Evolutionary conservation across 2,888 invertebrate species (phyloP).

Genomic region (Marronus borbonicus): DNA sequence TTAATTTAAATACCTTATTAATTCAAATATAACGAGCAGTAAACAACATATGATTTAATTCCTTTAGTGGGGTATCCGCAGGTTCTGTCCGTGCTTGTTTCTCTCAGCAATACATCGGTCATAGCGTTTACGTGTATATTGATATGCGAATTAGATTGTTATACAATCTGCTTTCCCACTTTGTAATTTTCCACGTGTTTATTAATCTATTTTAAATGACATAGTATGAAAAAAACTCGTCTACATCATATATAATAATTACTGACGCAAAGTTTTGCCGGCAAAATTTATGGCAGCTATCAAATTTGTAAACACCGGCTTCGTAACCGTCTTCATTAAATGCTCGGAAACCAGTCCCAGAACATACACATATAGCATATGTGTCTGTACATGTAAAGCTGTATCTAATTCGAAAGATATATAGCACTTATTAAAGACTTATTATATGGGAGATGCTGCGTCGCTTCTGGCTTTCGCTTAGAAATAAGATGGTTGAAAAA

Average conservation of each 20-base stretch:
- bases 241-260: slow-evolving; percentile 29
- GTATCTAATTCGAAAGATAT: slow-evolving; percentile 30
- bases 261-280: slow-evolving; percentile 16
- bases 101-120: neutral
- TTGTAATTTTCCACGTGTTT: slow-evolving; percentile 6
- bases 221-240: neutral
- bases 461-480: slow-evolving; percentile 32
- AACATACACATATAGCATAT: slow-evolving; percentile 2
- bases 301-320: slow-evolving; percentile 31
- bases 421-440: slow-evolving; percentile 32
- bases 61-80: neutral
- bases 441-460: slow-evolving; percentile 22
- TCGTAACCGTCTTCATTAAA: slow-evolving; percentile 32
- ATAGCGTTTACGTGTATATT: neutral
- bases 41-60: neutral
- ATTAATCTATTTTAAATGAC: slow-evolving; percentile 20
- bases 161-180: neutral
- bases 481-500: slow-evolving; percentile 23
- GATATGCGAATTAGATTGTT: neutral
- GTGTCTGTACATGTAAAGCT: neutral
- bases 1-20: too few relatives aligned
- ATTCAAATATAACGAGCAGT: too few relatives aligned
- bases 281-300: slow-evolving; percentile 36
- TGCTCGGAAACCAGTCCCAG: slow-evolving; percentile 26
- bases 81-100: neutral